phyloP scores from a whole-genome alignment of 64 coral and sea anemone species.

The Cladopsammia gracilis region DNA sequence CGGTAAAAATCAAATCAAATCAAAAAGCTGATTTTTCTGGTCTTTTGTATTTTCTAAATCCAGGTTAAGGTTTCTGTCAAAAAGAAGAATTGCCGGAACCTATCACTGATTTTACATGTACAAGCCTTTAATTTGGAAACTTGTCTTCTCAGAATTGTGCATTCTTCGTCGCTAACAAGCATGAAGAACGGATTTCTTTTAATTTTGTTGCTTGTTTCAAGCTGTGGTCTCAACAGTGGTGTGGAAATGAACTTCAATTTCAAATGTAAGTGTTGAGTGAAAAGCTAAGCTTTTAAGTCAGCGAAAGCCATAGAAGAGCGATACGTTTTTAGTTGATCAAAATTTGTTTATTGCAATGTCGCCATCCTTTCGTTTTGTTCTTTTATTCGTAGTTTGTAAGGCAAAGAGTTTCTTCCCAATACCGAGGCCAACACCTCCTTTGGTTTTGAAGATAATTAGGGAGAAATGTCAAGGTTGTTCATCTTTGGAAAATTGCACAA shows the following conservation, averaged over 20 bases:
- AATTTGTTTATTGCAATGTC: neutral
- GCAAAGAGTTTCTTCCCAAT: too few species aligned
- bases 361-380: neutral
- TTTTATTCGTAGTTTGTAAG: slow-evolving; percentile 4
- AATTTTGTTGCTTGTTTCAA: neutral
- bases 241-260: slow-evolving; percentile 15
- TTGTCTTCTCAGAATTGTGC: neutral
- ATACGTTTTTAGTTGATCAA: neutral
- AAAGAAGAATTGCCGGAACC: too few species aligned
- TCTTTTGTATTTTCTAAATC: too few species aligned
- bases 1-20: too few species aligned
- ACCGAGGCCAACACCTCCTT: neutral
- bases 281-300: neutral
- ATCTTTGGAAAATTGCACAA: slow-evolving; percentile 79
- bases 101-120: neutral
- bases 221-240: slow-evolving; percentile 18
- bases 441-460: slow-evolving; percentile 18
- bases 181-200: neutral
- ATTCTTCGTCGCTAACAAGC: neutral
- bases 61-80: too few species aligned
- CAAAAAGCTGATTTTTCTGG: too few species aligned
- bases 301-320: neutral
- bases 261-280: neutral
- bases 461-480: slow-evolving; percentile 64
- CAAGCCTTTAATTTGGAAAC: neutral